Conservation (phyloP, 2,888 invertebrate species). For the Lapara coniferarum region DNA sequence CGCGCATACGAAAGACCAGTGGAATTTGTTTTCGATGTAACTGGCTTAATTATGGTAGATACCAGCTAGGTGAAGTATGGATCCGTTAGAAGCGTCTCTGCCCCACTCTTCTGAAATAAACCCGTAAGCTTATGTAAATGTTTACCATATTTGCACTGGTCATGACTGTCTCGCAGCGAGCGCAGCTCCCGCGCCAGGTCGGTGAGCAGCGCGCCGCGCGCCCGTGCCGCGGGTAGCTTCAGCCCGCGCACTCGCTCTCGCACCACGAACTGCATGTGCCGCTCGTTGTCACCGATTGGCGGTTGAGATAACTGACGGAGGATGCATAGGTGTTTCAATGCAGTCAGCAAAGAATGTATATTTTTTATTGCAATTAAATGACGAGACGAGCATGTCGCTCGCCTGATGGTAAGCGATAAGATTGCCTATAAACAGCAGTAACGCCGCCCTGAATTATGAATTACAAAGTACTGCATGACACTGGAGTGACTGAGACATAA, state of each 20-base stretch:
- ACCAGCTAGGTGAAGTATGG: too few relatives aligned
- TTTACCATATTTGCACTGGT: slow-evolving; percentile 83
- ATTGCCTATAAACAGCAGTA: too few relatives aligned
- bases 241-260: slow-evolving; percentile 92
- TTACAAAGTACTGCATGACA: too few relatives aligned
- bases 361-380: background rate
- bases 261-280: slow-evolving; percentile 93
- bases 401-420: too few relatives aligned
- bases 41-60: too few relatives aligned
- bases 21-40: too few relatives aligned
- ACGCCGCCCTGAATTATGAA: too few relatives aligned
- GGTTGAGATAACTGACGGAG: slow-evolving; percentile 87
- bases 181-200: slow-evolving; percentile 94
- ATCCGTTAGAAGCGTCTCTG: too few relatives aligned
- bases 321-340: background rate
- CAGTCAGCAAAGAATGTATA: background rate
- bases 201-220: slow-evolving; percentile 92
- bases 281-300: slow-evolving; percentile 92
- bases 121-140: background rate
- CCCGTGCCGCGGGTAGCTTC: slow-evolving; percentile 90
- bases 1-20: too few relatives aligned
- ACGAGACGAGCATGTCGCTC: background rate
- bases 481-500: too few relatives aligned
- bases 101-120: too few relatives aligned
- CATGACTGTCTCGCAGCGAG: slow-evolving; percentile 93